phyloP scores from a whole-genome alignment of 1,140 invertebrate species.

The Bombus difficillimus region DNA sequence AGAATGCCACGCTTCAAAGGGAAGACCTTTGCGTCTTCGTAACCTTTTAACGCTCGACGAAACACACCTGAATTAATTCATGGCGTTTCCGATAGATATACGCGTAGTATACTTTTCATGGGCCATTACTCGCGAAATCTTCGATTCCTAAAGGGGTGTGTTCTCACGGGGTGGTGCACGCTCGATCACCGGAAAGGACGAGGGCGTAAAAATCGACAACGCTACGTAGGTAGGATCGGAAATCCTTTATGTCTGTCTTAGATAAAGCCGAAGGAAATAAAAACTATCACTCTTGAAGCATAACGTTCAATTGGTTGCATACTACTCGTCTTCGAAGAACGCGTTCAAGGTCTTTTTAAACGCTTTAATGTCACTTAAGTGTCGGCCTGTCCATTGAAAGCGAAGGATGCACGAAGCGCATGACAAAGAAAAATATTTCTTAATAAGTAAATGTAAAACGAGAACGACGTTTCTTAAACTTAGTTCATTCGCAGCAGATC shows the following conservation, averaged over 20 bases:
- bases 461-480: no score
- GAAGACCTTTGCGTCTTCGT: not conserved
- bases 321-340: not conserved
- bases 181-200: conserved; percentile 9
- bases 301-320: not conserved
- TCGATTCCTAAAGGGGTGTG: conserved; percentile 18
- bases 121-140: conserved; percentile 46
- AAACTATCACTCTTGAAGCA: conserved; percentile 13
- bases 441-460: no score
- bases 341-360: conserved; percentile 2
- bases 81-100: not conserved
- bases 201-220: conserved; percentile 26
- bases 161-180: conserved; percentile 39
- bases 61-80: conserved; percentile 23
- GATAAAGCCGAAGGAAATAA: not conserved
- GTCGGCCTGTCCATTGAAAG: not conserved
- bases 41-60: conserved; percentile 1
- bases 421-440: not conserved
- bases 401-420: not conserved
- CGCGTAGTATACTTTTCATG: conserved; percentile 21
- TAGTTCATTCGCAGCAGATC: no score
- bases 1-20: conserved; percentile 2
- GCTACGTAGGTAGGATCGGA: conserved; percentile 11
- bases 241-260: conserved; percentile 25
- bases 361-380: not conserved